Conservation (phyloP, 2,888 invertebrate genomes). For the Brenthis hecate region DNA sequence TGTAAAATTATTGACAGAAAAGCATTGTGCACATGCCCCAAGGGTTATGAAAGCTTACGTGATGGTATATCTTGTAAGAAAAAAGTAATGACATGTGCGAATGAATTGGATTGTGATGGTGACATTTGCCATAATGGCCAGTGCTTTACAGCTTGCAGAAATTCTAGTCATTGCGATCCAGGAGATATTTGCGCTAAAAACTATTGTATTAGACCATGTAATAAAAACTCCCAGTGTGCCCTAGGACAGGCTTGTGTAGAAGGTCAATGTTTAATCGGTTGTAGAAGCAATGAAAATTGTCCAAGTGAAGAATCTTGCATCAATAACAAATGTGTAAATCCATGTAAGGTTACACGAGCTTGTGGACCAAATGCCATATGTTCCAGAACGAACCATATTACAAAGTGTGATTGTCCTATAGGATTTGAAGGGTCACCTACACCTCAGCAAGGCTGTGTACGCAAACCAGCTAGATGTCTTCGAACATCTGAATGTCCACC, state of each 20-base stretch:
- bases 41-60: slow-evolving; percentile 87
- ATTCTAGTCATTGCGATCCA: slow-evolving; percentile 88
- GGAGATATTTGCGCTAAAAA: slow-evolving; percentile 91
- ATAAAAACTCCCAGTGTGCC: slow-evolving; percentile 91
- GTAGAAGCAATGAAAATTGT: slow-evolving; percentile 92
- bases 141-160: slow-evolving; percentile 91
- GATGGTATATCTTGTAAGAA: slow-evolving; percentile 86
- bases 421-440: slow-evolving; percentile 94
- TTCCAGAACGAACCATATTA: slow-evolving; percentile 87
- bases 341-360: slow-evolving; percentile 88
- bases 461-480: slow-evolving; percentile 88
- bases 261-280: slow-evolving; percentile 91
- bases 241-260: slow-evolving; percentile 90
- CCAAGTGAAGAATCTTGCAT: slow-evolving; percentile 89
- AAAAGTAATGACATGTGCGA: slow-evolving; percentile 84
- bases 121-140: slow-evolving; percentile 91
- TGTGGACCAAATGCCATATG: slow-evolving; percentile 94
- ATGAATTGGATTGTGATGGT: slow-evolving; percentile 89
- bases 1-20: slow-evolving; percentile 90
- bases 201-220: slow-evolving; percentile 90
- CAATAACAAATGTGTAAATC: slow-evolving; percentile 92
- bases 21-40: slow-evolving; percentile 90
- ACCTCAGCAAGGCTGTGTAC: slow-evolving; percentile 93
- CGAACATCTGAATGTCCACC: slow-evolving; percentile 88
- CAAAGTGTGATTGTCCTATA: slow-evolving; percentile 90